Evolutionary conservation across 1,140 invertebrate species (phyloP), one percentile per base, ranked within the genome.

Genomic region (Conopomorpha cramerella): DNA sequence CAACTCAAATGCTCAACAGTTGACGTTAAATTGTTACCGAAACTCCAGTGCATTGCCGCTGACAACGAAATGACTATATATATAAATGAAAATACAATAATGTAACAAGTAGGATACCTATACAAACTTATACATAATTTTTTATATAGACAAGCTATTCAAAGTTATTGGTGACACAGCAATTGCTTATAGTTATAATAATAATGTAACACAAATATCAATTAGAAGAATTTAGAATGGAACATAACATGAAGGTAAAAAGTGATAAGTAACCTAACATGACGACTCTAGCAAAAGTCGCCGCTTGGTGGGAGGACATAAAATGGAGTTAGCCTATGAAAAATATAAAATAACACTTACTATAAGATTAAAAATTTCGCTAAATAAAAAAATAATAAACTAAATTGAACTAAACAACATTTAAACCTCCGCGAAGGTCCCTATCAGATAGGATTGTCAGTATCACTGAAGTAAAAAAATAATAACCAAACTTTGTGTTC

Each of bases 361-460:
- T 52, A 60, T 70, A 65, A 49, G 57, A 70, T 71, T 58, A 71
- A 76, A 76, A 72, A 71, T 76, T 76, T 73, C 59, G 64, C 70
- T 73, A 76, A 76, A 76, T 76, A 73, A 76, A 76, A 76, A 76
- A 73, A 61, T 76, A 76, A 76, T 76, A 76, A 76, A 76, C 68
- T 73, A 76, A 76, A 76, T 76, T 76, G 71, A 76, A 76, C 71
- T 76, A 76, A 76, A 73, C 58, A 76, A 76, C 71, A 73, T 61
- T 55, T 60, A 56, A n/a, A 61, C 57, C 55, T 13, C 4, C 3
- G 6, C 60, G 44, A 59, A 57, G 45, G 29, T 18, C 55, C 64
- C 66, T 67, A 72, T 72, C 55, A 63, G 30, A 72, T 72, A 72
- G 71, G 65, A n/a, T n/a, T n/a, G 34, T 60, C 63, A 62, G 54